Evolutionary conservation across 2,113 vertebrate species (phyloP), one percentile per base, ranked within the genome.

Genomic region (Lethenteron camtschaticum): DNA sequence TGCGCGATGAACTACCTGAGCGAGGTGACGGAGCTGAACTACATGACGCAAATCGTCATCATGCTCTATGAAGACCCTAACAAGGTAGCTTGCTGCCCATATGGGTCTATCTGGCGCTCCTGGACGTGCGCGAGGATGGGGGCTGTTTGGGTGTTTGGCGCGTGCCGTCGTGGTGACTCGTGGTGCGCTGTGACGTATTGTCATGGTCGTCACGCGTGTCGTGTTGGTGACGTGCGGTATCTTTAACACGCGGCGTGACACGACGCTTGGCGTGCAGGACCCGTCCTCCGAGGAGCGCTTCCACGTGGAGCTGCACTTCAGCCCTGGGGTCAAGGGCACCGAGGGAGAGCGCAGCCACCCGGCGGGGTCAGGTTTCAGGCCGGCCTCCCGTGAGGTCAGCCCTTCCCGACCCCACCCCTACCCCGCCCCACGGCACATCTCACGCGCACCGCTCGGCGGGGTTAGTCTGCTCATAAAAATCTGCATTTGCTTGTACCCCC

Each of bases 31-130:
- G 94, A 99, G 74, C 87, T 99, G 77, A 96, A 96, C 83, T 99
- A 99, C 80, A 96, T 99, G 94, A 96, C 94, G 57, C 94, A 99
- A 83, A 95, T 99, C 70, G 94, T 99, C 74, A 89, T 99, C 78
- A 99, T 99, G 94, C 81, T 96, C 57, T 99, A 96, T 68, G 94
- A 96, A 75, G 94, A 99, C 81, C 96, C 95, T 79, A 96, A 94
- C 71, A 88, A 85, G 88, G 94, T 94, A 75, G 79, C 80, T 72
- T 9, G 41, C 41, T 41, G 41, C 41, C 41, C 41, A 41, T 7
- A 41, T 41, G 4, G 41, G 41, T 6, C 41, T 41, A 41, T 5
- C 41, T 41, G 41, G 41, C 41, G 41, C 41, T 41, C 41, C 41
- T 41, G 3, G 41, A 41, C 41, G 41, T 41, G 41, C 41, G 41